Conservation (phyloP, 2,888 invertebrate genomes). For the Adela reaumurella region DNA sequence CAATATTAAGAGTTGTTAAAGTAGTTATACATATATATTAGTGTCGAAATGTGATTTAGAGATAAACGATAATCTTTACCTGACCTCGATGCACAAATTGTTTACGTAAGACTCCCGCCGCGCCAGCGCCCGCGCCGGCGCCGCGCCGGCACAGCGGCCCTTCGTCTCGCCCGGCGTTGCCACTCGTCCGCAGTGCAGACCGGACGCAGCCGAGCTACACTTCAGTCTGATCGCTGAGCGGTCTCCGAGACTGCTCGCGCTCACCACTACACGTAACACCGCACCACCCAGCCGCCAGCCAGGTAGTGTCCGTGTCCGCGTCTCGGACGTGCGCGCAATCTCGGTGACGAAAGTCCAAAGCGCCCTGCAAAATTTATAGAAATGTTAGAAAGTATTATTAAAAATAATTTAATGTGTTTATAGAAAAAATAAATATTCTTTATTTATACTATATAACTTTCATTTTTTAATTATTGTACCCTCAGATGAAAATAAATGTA, state of each 20-base stretch:
- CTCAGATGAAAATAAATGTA: too few relatives aligned
- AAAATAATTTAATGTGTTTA: constrained; percentile 47
- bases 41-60: constrained; percentile 57
- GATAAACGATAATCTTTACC: constrained; percentile 46
- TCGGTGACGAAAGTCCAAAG: constrained; percentile 51
- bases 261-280: background rate
- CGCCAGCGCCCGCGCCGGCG: constrained; percentile 31
- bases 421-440: constrained; percentile 53
- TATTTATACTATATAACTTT: constrained; percentile 54
- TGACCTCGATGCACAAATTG: constrained; percentile 50
- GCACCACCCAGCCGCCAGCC: constrained; percentile 27
- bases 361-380: constrained; percentile 44
- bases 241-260: too few relatives aligned
- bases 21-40: constrained; percentile 57
- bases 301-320: too few relatives aligned
- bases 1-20: constrained; percentile 55
- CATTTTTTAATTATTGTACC: too few relatives aligned
- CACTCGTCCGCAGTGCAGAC: too few relatives aligned
- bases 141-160: constrained; percentile 28
- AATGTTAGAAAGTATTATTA: constrained; percentile 33
- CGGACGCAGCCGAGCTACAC: background rate
- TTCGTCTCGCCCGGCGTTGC: constrained; percentile 21
- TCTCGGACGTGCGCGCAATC: constrained; percentile 51
- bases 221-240: too few relatives aligned
- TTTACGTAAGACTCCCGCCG: constrained; percentile 41